These are phyloP conservation scores for Psittacara wagleri DNA, from an alignment of 2,113 vertebrate species.

Conservation along the genomic window DNA sequence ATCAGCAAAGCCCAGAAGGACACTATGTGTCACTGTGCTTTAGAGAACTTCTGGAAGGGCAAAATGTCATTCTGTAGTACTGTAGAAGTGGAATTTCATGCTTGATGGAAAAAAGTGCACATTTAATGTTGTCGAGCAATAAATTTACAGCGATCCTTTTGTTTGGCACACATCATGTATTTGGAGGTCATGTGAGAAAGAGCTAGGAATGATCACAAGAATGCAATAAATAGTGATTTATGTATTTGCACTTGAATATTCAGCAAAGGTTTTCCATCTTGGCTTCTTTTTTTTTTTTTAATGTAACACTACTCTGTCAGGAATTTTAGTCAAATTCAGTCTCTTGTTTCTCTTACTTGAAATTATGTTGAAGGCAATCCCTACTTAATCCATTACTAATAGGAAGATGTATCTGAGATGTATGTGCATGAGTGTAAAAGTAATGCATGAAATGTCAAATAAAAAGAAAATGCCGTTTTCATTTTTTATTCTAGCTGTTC, in stretches of 20 bases:
- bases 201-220: not conserved
- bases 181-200: conserved; percentile 2
- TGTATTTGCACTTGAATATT: not conserved
- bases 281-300: not conserved
- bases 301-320: not conserved
- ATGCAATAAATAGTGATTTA: not conserved
- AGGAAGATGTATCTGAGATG: not conserved
- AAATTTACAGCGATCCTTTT: not conserved
- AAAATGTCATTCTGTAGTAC: not conserved
- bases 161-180: not conserved
- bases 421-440: not conserved
- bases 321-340: not conserved
- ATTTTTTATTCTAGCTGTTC: not conserved
- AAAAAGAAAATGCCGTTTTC: not conserved
- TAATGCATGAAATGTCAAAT: not conserved
- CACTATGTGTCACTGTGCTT: conserved; percentile 2
- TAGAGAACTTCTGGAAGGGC: not conserved
- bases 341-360: not conserved
- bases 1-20: conserved; percentile 60
- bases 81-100: not conserved
- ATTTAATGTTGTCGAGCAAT: conserved; percentile 10
- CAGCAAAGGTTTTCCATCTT: not conserved
- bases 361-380: not conserved
- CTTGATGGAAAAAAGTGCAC: not conserved
- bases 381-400: not conserved